A percentile compares a stretch with the other conserved stretches of the same genome.
phyloP scores from a whole-genome alignment of 2,797 vertebrate genomes.

The Poeciliopsis presidionis region DNA sequence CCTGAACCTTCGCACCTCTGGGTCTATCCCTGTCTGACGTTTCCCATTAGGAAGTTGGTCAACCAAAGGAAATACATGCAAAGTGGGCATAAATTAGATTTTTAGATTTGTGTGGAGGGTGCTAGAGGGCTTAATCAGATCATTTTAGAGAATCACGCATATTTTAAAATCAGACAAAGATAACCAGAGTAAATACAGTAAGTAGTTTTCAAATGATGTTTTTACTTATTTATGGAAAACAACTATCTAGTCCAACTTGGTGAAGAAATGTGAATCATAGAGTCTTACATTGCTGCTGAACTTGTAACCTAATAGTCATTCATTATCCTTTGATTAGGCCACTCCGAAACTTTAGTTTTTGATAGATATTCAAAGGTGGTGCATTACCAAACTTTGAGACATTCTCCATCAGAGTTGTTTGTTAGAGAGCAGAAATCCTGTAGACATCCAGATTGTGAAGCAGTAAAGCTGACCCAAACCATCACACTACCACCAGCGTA shows the following conservation, averaged over 20 bases:
- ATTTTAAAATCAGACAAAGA: not conserved
- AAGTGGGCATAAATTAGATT: not conserved
- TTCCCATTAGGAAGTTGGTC: conserved; percentile 5
- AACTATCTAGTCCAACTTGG: not conserved
- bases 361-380: not conserved
- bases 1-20: not conserved
- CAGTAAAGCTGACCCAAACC: not conserved
- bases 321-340: not conserved
- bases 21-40: not conserved
- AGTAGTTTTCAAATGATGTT: not conserved
- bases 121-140: not conserved
- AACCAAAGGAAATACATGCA: not conserved
- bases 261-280: not conserved
- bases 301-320: not conserved
- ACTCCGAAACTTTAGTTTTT: not conserved
- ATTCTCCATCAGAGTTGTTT: not conserved
- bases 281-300: not conserved
- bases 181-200: not conserved
- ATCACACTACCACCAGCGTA: not conserved
- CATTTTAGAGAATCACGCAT: not conserved
- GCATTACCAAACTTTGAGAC: not conserved
- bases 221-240: not conserved
- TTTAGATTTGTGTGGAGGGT: not conserved
- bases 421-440: not conserved
- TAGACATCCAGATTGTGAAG: not conserved